Percentiles rank a stretch among this genome's conserved stretches.
phyloP scores from a whole-genome alignment of 1,140 invertebrate species.

The Campoletis sonorensis region DNA sequence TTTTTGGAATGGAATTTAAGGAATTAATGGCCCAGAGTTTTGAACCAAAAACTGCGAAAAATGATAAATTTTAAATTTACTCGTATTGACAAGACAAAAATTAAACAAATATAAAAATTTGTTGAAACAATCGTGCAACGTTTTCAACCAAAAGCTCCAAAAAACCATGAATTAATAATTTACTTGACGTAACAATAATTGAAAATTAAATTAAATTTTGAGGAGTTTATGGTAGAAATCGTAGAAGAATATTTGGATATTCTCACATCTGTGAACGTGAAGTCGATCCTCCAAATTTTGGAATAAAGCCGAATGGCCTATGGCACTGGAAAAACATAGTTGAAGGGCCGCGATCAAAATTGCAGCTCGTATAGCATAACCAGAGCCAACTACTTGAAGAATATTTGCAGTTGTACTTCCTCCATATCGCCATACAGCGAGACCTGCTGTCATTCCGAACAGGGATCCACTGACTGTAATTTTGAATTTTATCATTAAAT shows the following conservation, averaged over 20 bases:
- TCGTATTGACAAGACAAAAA: too few species aligned
- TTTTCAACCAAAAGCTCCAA: constrained; percentile 88
- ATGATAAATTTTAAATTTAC: too few species aligned
- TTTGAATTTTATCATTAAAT: not conserved
- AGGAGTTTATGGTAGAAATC: not conserved
- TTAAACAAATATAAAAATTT: too few species aligned
- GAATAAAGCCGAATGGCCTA: constrained; percentile 85
- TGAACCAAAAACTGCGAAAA: too few species aligned
- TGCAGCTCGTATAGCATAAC: constrained; percentile 79
- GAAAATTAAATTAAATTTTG: too few species aligned
- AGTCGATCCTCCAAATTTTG: constrained; percentile 83
- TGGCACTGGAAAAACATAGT: constrained; percentile 85
- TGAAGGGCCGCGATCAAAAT: constrained; percentile 84
- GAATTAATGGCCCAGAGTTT: too few species aligned
- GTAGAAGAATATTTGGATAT: not conserved
- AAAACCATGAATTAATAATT: too few species aligned
- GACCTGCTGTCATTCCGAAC: constrained; percentile 80
- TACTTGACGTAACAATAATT: too few species aligned
- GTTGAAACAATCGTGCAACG: constrained; percentile 86
- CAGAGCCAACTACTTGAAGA: constrained; percentile 80
- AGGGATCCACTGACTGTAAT: constrained; percentile 78
- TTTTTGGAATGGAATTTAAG: too few species aligned
- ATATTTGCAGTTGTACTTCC: constrained; percentile 74
- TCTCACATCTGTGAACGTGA: constrained; percentile 78
- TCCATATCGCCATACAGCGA: constrained; percentile 82